Evolutionary conservation across 2,113 vertebrate genomes (phyloP).

Genomic region (Hippocampus zosterae): DNA sequence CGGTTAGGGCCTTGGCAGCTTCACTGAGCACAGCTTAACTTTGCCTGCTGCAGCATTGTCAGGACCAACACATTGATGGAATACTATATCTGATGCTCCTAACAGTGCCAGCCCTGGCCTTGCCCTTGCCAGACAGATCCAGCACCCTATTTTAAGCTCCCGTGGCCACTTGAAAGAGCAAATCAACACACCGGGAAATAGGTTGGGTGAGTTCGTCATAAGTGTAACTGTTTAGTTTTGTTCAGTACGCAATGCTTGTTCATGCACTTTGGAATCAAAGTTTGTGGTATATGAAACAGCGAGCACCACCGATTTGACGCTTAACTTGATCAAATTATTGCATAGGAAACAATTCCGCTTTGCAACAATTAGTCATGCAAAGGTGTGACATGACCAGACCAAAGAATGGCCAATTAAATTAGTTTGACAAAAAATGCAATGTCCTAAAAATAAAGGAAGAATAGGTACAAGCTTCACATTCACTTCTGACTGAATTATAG

Average conservation of each 20-base stretch:
- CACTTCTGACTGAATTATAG: constrained; percentile 1
- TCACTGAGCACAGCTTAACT: constrained; percentile 33
- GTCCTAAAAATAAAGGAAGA: too few species aligned
- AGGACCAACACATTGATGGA: constrained; percentile 40
- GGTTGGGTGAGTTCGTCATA: constrained; percentile 10
- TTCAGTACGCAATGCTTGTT: constrained; percentile 41
- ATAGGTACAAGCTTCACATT: too few species aligned
- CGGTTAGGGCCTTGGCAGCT: constrained; percentile 30
- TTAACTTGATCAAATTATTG: neutral
- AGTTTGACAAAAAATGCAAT: neutral
- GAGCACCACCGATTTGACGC: neutral
- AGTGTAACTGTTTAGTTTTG: constrained; percentile 22
- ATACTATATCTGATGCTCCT: constrained; percentile 37
- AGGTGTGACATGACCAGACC: neutral
- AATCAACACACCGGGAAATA: constrained; percentile 33
- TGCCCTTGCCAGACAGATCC: constrained; percentile 38
- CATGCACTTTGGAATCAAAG: constrained; percentile 1
- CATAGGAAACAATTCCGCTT: neutral
- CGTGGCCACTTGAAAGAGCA: constrained; percentile 30
- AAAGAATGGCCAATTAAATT: neutral
- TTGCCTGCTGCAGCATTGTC: constrained; percentile 45
- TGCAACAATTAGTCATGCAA: neutral
- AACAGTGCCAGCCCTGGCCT: constrained; percentile 41
- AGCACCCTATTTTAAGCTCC: constrained; percentile 31
- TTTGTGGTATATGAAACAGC: neutral